A percentile compares a stretch with the other conserved stretches of the same genome.
These are phyloP conservation scores for Calameuta pallipes DNA, from an alignment of 2,888 invertebrate species.

Conservation along the genomic window DNA sequence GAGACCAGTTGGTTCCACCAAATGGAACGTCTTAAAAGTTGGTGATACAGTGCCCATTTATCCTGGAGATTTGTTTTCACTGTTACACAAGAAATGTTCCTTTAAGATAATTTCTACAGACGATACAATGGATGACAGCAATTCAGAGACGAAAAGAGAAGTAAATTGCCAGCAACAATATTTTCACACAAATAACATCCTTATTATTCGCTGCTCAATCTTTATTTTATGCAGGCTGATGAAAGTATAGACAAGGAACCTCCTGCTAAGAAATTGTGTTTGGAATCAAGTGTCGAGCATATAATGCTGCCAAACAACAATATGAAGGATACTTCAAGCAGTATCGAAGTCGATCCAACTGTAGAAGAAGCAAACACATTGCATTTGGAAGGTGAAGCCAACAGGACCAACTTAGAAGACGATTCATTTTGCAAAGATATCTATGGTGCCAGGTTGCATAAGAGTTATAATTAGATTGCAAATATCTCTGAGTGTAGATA, in stretches of 20 bases:
- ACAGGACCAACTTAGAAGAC: not conserved
- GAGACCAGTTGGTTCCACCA: constrained; percentile 33
- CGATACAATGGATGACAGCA: constrained; percentile 24
- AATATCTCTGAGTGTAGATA: not conserved
- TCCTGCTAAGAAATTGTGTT: constrained; percentile 29
- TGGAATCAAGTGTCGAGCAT: constrained; percentile 24
- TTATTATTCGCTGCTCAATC: not conserved
- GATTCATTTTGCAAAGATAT: constrained; percentile 8
- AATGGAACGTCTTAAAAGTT: constrained; percentile 38
- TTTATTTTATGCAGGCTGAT: constrained; percentile 17
- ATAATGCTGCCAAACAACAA: constrained; percentile 23
- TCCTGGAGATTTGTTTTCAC: constrained; percentile 46
- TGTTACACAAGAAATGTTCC: constrained; percentile 45
- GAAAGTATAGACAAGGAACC: constrained; percentile 24
- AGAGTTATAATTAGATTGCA: not conserved
- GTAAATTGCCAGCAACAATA: constrained; percentile 10
- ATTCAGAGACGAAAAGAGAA: constrained; percentile 27
- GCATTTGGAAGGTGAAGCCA: constrained; percentile 2
- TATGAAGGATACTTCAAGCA: constrained; percentile 19
- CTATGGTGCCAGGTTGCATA: constrained; percentile 20
- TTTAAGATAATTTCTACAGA: constrained; percentile 41
- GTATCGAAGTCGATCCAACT: constrained; percentile 8
- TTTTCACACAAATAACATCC: not conserved
- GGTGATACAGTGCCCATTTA: constrained; percentile 38
- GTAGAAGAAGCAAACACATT: constrained; percentile 6